These are phyloP conservation scores for Raphicerus campestris DNA, from an alignment of 2,113 vertebrate species.

Conservation along the genomic window DNA sequence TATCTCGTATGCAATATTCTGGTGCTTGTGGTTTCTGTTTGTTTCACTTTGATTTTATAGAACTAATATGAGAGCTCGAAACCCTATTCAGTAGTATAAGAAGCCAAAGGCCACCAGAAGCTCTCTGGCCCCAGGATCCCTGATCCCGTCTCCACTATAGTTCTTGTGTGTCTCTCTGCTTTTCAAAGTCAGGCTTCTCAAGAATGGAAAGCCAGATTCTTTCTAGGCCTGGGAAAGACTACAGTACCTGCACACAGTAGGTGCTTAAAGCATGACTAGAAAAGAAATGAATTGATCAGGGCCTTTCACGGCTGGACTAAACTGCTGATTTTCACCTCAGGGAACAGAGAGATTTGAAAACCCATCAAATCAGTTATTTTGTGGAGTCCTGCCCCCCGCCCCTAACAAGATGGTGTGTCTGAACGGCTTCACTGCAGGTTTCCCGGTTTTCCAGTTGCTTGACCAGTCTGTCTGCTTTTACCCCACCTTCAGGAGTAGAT, in stretches of 20 bases:
- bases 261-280: background rate
- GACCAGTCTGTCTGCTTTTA: too few relatives aligned
- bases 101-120: background rate
- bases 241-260: background rate
- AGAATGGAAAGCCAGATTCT: background rate
- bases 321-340: background rate
- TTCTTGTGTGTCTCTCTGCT: background rate
- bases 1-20: background rate
- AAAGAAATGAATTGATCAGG: background rate
- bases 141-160: background rate
- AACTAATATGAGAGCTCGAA: background rate
- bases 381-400: background rate
- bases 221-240: background rate
- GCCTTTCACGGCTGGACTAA: background rate
- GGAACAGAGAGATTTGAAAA: background rate
- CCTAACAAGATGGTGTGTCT: background rate
- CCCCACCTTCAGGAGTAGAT: background rate
- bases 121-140: background rate
- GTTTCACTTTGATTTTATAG: background rate
- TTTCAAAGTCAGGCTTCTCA: background rate
- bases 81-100: background rate
- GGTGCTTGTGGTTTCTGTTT: background rate
- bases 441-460: background rate
- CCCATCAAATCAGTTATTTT: background rate
- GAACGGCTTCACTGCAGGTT: background rate